Conservation (phyloP, 2,888 invertebrate species). For the Microdon myrmicae region DNA sequence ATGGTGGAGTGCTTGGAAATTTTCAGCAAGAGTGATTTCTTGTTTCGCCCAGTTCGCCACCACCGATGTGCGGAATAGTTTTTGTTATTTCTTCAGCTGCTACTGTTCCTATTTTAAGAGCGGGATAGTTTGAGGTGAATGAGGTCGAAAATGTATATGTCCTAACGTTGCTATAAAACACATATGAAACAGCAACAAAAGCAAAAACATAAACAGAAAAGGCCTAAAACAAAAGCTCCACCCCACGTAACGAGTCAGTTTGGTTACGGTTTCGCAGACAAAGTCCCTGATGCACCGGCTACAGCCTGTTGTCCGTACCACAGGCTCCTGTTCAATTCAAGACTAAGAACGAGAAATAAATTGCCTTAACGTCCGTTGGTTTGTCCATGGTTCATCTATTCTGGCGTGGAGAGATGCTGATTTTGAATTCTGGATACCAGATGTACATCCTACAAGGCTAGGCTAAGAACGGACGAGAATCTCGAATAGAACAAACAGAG, state of each 20-base stretch:
- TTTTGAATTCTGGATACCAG: constrained; percentile 47
- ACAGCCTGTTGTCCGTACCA: constrained; percentile 14
- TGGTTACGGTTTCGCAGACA: constrained; percentile 16
- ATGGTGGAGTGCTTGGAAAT: constrained; percentile 40
- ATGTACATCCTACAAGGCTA: constrained; percentile 34
- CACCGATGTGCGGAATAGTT: constrained; percentile 26
- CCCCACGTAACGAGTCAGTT: constrained; percentile 16
- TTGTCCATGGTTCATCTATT: constrained; percentile 50
- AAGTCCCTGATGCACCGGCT: constrained; percentile 10
- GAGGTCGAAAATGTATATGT: background rate
- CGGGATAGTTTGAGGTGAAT: background rate
- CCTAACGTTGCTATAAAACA: constrained; percentile 16
- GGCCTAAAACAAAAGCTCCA: background rate
- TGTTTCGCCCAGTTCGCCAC: constrained; percentile 26
- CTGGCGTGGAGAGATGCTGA: constrained; percentile 34
- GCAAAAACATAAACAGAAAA: background rate
- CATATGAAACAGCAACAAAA: constrained; percentile 6
- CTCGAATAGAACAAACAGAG: constrained; percentile 38
- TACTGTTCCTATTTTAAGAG: constrained; percentile 30
- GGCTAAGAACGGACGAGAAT: constrained; percentile 39
- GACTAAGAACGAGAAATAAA: constrained; percentile 51
- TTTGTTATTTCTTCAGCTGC: constrained; percentile 38
- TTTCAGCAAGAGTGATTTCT: constrained; percentile 36
- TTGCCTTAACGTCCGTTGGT: constrained; percentile 49
- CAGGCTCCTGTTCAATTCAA: constrained; percentile 43